phyloP scores from a whole-genome alignment of 1,140 invertebrate species.

The Pseudomyrmex pallidus region DNA sequence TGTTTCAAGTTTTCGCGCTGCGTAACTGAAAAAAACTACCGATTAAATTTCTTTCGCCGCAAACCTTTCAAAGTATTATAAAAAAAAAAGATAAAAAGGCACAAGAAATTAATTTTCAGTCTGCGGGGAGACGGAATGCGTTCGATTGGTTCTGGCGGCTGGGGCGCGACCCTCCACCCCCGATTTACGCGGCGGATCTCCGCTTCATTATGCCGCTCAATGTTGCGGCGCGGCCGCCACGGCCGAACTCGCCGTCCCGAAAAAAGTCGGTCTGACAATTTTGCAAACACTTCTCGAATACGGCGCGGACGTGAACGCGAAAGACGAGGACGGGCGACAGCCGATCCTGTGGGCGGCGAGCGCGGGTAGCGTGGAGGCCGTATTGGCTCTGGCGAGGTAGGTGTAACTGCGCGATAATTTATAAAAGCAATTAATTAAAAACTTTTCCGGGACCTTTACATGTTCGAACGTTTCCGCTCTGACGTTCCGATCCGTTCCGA shows the following conservation, averaged over 20 bases:
- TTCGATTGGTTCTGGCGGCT: constrained; percentile 93
- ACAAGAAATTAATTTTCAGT: constrained; percentile 85
- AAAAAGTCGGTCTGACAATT: constrained; percentile 90
- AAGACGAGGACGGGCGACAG: constrained; percentile 96
- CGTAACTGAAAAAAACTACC: no score
- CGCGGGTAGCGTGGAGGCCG: constrained; percentile 96
- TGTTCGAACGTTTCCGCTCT: no score
- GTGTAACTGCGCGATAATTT: no score
- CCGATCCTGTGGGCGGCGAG: constrained; percentile 98
- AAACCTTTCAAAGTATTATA: background rate
- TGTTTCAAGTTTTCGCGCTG: background rate
- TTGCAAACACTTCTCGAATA: constrained; percentile 93
- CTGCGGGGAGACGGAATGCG: constrained; percentile 94
- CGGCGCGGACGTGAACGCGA: constrained; percentile 92
- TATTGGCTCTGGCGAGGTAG: constrained; percentile 94
- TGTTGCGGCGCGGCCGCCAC: constrained; percentile 94
- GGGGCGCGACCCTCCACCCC: constrained; percentile 94
- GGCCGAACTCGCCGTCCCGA: constrained; percentile 86
- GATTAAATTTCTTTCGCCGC: background rate
- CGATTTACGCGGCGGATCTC: constrained; percentile 97
- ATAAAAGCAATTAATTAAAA: no score
- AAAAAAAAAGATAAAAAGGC: background rate
- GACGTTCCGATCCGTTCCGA: constrained; percentile 23
- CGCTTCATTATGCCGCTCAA: constrained; percentile 98
- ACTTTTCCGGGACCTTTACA: no score